Conservation (phyloP, 2,113 vertebrate genomes). For the Ceuthmochares aereus region DNA sequence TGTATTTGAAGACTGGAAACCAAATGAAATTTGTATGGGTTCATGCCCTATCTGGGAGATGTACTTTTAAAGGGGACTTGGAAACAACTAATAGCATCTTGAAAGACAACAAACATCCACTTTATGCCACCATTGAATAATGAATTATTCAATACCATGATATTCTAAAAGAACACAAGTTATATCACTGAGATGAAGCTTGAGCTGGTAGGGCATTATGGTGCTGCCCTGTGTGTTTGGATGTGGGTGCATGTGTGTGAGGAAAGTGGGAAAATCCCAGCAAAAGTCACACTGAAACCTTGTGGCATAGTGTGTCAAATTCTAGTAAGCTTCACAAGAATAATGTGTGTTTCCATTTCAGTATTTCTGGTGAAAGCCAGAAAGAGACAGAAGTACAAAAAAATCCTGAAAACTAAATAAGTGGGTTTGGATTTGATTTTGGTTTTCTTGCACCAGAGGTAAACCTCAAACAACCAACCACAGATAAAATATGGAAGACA, state of each 20-base stretch:
- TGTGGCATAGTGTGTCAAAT: background rate
- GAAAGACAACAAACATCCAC: background rate
- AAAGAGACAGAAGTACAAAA: background rate
- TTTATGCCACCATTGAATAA: background rate
- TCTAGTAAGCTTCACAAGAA: background rate
- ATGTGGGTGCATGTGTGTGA: accelerated
- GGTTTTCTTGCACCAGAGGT: background rate
- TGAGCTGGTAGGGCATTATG: background rate
- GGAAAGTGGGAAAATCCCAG: background rate
- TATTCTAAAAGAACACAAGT: background rate
- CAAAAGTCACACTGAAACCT: background rate
- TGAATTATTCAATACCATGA: background rate
- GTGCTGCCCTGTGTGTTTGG: background rate
- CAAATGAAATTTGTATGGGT: background rate
- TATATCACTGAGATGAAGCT: background rate
- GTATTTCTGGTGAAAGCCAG: background rate
- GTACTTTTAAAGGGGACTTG: background rate
- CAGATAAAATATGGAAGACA: background rate
- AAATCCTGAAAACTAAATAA: background rate
- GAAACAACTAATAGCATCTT: background rate
- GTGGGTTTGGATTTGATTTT: background rate
- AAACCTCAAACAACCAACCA: background rate
- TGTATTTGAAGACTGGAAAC: background rate
- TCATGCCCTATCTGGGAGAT: background rate
- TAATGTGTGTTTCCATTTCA: background rate